Base-by-base conservation (phyloP, 2,888 invertebrate species). In the Drosophila percnosoma region DNA sequence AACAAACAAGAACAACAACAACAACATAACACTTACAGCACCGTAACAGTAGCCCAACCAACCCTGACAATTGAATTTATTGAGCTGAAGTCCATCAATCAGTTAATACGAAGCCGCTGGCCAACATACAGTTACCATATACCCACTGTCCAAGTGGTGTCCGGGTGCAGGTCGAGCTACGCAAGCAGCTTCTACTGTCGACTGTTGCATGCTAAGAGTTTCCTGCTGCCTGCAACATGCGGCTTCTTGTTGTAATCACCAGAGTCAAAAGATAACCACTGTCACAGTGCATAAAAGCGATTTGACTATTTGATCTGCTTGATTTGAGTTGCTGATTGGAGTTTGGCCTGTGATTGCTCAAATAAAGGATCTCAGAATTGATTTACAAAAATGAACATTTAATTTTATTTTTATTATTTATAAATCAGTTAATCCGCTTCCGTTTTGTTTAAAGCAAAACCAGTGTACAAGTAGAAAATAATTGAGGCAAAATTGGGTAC, bases 41-140 rank as follows among this genome's bases (percentile, higher is more conserved):
- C 27, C 45, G 36, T 51, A 55, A 62, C 72, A 57, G 45, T 27
- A 61, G 57, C 38, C 18, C 60, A 66, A 40, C n/a, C 57, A 48
- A 49, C 75, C 68, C 87, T 79, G 84, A 87, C 89, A 85, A 85
- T 85, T 85, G 89, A 85, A 85, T 85, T 85, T 85, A 85, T 85
- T 84, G 85, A 77, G 78, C 73, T 71, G 73, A 74, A 80, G 85
- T 84, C 85, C 61, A 85, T 85, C 85, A 87, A 89, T 85, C 85
- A 85, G 85, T 89, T 78, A 89, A 85, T 82, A 75, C 75, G 89
- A 85, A 74, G 63, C 87, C 80, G 61, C 45, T 61, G 69, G 65
- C 51, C 58, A 60, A 55, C 73, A 53, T 27, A 36, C 60, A 38
- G 78, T 65, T 60, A 60, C 54, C 72, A 60, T 59, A 64, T 64